A percentile compares a stretch with the other conserved stretches of the same genome.
phyloP scores from a whole-genome alignment of 2,113 vertebrate genomes.

The Arvicanthis niloticus region DNA sequence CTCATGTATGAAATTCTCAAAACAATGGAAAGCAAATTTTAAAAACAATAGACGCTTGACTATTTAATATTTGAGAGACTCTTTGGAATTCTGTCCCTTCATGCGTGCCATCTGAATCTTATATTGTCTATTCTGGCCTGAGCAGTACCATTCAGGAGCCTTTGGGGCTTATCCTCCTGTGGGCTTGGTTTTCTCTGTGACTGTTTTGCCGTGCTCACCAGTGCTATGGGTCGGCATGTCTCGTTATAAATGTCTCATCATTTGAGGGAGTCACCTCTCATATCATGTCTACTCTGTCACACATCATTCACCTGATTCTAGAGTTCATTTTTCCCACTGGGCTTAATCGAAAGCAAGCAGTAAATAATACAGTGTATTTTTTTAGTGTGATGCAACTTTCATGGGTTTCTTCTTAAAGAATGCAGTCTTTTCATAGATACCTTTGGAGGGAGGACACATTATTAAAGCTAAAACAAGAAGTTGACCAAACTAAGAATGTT shows the following conservation, averaged over 20 bases:
- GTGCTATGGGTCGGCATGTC: neutral
- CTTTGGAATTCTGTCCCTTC: neutral
- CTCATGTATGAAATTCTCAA: neutral
- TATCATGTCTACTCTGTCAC: constrained; percentile 14
- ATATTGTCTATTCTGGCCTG: neutral
- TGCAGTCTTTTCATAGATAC: constrained; percentile 52
- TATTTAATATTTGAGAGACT: neutral
- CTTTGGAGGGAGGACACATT: constrained; percentile 33
- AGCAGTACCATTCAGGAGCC: neutral
- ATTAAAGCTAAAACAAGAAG: constrained; percentile 68
- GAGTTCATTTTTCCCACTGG: constrained; percentile 47
- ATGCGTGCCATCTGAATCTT: neutral
- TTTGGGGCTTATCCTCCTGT: neutral
- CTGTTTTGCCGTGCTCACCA: neutral
- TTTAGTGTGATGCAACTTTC: constrained; percentile 53
- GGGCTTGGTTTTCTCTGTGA: neutral
- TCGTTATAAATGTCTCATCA: neutral
- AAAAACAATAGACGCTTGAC: neutral
- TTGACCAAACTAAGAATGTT: constrained; percentile 27
- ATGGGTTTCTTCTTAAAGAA: constrained; percentile 57
- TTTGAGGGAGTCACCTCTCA: neutral
- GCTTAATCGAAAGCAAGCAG: constrained; percentile 29
- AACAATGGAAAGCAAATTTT: neutral
- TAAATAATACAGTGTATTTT: constrained; percentile 69
- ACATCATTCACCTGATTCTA: constrained; percentile 37